Percentiles rank a stretch among this genome's conserved stretches.
These are phyloP conservation scores for Esox lucius DNA, from an alignment of 2,797 vertebrate genomes.

Conservation along the genomic window DNA sequence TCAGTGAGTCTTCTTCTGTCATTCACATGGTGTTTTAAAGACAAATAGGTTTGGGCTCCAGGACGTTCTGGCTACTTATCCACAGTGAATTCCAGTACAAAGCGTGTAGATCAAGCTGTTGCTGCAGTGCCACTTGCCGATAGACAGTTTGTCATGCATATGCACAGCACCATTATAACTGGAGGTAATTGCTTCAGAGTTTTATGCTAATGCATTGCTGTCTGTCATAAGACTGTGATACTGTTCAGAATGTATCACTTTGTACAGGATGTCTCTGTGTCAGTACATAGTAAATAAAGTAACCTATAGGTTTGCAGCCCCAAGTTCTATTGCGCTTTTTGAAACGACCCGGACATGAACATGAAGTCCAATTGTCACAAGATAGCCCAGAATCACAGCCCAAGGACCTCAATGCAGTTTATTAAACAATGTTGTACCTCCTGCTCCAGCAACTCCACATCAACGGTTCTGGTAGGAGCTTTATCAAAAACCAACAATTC, in stretches of 20 bases:
- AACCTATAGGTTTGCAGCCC: not conserved
- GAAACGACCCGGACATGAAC: not conserved
- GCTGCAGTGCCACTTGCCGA: not conserved
- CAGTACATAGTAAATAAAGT: not conserved
- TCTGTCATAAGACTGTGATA: not conserved
- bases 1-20: constrained; percentile 19
- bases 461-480: not conserved
- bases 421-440: not conserved
- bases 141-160: not conserved
- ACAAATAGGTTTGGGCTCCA: constrained; percentile 27
- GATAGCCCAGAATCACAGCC: not conserved
- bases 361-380: not conserved
- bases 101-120: not conserved
- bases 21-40: constrained; percentile 13
- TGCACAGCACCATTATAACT: not conserved
- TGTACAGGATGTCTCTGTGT: not conserved
- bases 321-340: not conserved
- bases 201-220: not conserved
- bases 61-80: constrained; percentile 19
- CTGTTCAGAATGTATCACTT: not conserved
- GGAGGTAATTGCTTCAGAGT: not conserved
- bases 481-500: not conserved
- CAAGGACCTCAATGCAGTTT: not conserved
- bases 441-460: not conserved
- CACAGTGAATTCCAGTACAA: not conserved